phyloP scores from a whole-genome alignment of 1,140 invertebrate genomes.

The Metopolophium dirhodum region DNA sequence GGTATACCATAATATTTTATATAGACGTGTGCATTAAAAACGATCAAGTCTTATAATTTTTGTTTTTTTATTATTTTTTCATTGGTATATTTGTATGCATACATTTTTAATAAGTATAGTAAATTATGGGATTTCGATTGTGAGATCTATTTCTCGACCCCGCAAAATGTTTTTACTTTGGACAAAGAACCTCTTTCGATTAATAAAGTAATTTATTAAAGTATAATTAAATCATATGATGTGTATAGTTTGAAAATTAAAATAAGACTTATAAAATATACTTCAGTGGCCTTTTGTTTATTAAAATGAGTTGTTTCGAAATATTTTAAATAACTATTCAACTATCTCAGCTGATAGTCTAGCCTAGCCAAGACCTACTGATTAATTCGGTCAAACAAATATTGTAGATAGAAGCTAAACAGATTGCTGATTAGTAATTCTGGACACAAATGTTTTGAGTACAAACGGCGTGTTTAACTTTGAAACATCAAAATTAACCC shows the following conservation, averaged over 20 bases:
- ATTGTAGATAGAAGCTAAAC: background rate
- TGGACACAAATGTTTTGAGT: constrained; percentile 15
- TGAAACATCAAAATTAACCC: constrained; percentile 50
- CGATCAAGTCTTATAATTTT: background rate
- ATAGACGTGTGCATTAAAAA: background rate
- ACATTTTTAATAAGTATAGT: too few species aligned
- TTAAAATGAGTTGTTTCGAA: background rate
- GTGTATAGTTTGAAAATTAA: background rate
- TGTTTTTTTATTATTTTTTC: too few species aligned
- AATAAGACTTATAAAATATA: background rate
- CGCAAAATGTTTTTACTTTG: background rate
- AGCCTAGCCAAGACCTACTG: constrained; percentile 34
- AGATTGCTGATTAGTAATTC: constrained; percentile 31
- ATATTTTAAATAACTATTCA: background rate
- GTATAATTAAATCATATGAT: background rate
- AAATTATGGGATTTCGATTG: too few species aligned
- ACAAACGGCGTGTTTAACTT: constrained; percentile 26
- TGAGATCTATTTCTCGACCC: too few species aligned
- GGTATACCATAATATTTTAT: background rate
- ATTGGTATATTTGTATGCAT: too few species aligned
- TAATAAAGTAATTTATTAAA: background rate
- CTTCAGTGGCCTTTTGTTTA: background rate
- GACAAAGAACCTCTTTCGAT: background rate
- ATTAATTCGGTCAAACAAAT: constrained; percentile 14
- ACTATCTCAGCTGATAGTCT: background rate